Base-by-base conservation (phyloP, 2,888 invertebrate species). In the Ectemnius cavifrons region DNA sequence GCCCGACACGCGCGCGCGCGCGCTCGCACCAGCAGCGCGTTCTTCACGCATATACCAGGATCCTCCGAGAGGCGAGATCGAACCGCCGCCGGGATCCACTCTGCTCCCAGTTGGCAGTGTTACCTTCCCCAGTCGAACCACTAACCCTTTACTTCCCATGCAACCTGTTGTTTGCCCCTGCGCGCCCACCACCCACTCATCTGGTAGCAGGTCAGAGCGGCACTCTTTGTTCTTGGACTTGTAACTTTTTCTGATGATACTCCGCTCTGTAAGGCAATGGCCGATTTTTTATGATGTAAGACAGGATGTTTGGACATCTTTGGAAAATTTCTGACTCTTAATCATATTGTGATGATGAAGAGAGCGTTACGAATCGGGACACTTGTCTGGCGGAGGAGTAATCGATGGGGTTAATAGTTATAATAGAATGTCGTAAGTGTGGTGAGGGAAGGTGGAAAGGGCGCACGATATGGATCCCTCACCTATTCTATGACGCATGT, bases 1-100 rank as follows among this genome's bases (percentile, higher is more conserved):
- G 23, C 23, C 2, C 23, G 23, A 23, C 23, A 23, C 78, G 71
- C 77, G 37, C 37, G 8, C 37, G 5, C 28, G 28, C 37, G 8
- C 37, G 37, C 37, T 11, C 37, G 37, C 37, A 37, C 81, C 80
- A 80, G 79, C 81, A 79, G 82, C 83, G 80, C 79, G 78, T 80
- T 78, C 80, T 80, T 78, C 80, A 76, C 80, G 72, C 82, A 78
- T 70, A 82, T 56, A 56, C 57, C 47, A 57, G 62, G 49, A 69
- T 6, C 6, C 61, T 5, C 23, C 2, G 23, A 23, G 37, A 37
- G 37, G 8, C 37, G 8, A 37, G 37, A 8, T 37, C 37, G 1
- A 37, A 37, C 37, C 37, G 37, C 37, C 37, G 11, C 37, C 14
- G 8, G 37, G 68, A 68, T 52, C 52, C 47, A 16, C 56, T 28